These are phyloP conservation scores for Luffia ferchaultella DNA, from an alignment of 2,888 invertebrate genomes.

Conservation along the genomic window DNA sequence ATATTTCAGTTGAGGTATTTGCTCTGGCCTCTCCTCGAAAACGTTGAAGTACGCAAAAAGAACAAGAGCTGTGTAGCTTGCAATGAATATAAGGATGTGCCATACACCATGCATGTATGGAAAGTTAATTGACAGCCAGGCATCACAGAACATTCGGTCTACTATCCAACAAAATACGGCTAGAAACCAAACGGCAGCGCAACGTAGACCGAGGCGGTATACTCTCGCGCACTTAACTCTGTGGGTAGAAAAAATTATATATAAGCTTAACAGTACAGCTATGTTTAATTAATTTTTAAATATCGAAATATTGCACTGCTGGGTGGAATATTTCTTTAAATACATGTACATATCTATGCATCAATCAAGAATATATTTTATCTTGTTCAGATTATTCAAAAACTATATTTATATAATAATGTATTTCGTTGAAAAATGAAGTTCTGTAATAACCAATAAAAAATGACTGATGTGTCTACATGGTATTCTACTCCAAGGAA, in stretches of 20 bases:
- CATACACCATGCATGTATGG: slow-evolving; percentile 86
- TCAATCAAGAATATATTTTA: no score
- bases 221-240: slow-evolving; percentile 72
- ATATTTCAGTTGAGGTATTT: slow-evolving; percentile 73
- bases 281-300: no score
- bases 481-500: no score
- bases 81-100: slow-evolving; percentile 84
- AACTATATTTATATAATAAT: no score
- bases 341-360: no score
- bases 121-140: slow-evolving; percentile 79
- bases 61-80: slow-evolving; percentile 79
- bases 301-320: no score
- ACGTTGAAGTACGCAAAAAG: slow-evolving; percentile 83
- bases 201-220: slow-evolving; percentile 75
- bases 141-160: slow-evolving; percentile 80
- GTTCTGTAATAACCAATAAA: no score
- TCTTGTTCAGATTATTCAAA: no score
- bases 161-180: slow-evolving; percentile 82
- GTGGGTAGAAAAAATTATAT: slow-evolving; percentile 19
- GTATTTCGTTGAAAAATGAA: no score
- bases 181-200: slow-evolving; percentile 71
- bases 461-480: no score
- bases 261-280: no score
- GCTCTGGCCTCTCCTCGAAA: slow-evolving; percentile 74
- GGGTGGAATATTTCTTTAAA: not conserved